Evolutionary conservation across 1,140 invertebrate genomes (phyloP), one percentile per base, ranked within the genome.

Genomic region (Drosophila pruinosa): DNA sequence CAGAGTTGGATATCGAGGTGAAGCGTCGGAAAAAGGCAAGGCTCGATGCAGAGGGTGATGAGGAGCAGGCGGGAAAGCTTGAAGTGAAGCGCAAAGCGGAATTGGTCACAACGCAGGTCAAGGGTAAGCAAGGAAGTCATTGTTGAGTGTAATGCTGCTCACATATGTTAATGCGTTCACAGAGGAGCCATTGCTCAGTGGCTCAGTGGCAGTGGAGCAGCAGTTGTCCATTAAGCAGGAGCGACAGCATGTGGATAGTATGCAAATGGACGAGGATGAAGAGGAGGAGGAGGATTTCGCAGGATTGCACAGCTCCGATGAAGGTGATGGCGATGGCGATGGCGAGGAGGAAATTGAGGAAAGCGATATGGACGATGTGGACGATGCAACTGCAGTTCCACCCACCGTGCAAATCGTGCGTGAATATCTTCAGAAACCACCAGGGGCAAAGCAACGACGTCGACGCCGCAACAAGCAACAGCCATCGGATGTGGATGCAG

Each of bases 221-320:
- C 65, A 58, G 3, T 24, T 86, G 2, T 34, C 74, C 15, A 86
- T 86, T 17, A 86, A 86, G 24, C 41, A 75, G 26, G 81, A 86
- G 34, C 64, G 34, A 1, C 75, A 64, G 8, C 62, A 28, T 6
- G 39, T 28, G 15, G 61, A 61, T 31, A 45, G 69, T 38, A 31
- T 61, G 4, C 36, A 26, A 7, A 5, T 10, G 1, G 34, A 78
- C 1, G 63, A 70, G 21, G 24, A 54, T 19, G 48, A 54, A n/a
- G 41, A 10, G 2, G 65, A 56, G 0, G 53, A 73, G 21, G 61
- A 58, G 14, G 65, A 71, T 3, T 21, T 64, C 2, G 57, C 36
- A 5, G 34, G 64, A 80, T 3, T 64, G 5, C 73, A 65, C 8
- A 86, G 57, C 15, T 24, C 47, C 0, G 47, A 52, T 5, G 75